Percentiles rank a stretch among this genome's conserved stretches.
phyloP scores from a whole-genome alignment of 2,797 vertebrate species.

The Telmatherina bonti region DNA sequence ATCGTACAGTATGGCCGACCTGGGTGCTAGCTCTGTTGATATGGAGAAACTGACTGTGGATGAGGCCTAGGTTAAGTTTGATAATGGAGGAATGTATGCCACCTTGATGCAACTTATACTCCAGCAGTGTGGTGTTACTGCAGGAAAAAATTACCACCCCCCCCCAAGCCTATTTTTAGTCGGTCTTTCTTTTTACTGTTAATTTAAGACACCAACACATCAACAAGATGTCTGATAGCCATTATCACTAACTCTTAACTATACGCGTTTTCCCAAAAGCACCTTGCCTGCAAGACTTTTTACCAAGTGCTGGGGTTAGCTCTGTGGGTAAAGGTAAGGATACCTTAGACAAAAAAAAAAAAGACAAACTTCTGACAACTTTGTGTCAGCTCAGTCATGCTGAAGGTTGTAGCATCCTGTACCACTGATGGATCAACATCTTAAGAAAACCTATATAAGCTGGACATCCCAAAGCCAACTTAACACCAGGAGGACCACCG shows the following conservation, averaged over 20 bases:
- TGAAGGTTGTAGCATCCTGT: conserved; percentile 80
- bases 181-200: background rate
- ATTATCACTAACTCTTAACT: conserved; percentile 2
- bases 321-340: background rate
- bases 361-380: conserved; percentile 65
- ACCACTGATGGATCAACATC: conserved; percentile 81
- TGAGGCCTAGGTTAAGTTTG: conserved; percentile 83
- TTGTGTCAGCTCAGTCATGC: conserved; percentile 74
- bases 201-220: background rate
- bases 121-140: conserved; percentile 70
- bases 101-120: conserved; percentile 81
- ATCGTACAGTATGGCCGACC: background rate
- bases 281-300: background rate
- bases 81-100: conserved; percentile 92
- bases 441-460: conserved; percentile 67
- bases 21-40: conserved; percentile 71
- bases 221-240: background rate
- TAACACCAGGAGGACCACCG: background rate
- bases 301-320: background rate
- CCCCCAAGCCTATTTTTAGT: conserved; percentile 1
- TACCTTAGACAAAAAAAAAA: conserved; percentile 16
- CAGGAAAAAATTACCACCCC: conserved; percentile 53
- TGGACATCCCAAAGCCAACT: conserved; percentile 30
- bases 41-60: conserved; percentile 64
- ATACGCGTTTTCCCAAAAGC: conserved; percentile 19